Conservation (phyloP, 2,888 invertebrate species). For the Troides oblongomaculatus region DNA sequence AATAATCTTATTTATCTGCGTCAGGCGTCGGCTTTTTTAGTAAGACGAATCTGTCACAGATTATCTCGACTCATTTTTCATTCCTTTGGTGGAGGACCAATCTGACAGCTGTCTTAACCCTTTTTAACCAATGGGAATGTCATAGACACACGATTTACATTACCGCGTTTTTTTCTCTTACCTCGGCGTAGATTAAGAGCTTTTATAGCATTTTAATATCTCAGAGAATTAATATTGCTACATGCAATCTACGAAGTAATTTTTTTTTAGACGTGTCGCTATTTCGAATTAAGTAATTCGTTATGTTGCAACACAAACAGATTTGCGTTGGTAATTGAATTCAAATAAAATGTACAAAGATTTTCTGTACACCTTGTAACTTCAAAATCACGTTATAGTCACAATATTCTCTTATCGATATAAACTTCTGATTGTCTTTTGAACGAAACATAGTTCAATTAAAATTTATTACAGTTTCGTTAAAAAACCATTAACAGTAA, state of each 20-base stretch:
- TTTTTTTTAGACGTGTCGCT: slow-evolving; percentile 23
- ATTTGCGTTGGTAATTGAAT: slow-evolving; percentile 26
- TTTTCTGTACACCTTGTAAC: background rate
- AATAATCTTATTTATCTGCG: slow-evolving; percentile 76
- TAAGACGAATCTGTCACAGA: slow-evolving; percentile 78
- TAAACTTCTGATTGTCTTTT: too few relatives aligned
- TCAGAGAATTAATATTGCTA: slow-evolving; percentile 26
- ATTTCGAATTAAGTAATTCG: slow-evolving; percentile 26
- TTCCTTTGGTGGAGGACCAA: slow-evolving; percentile 71
- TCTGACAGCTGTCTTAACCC: slow-evolving; percentile 79
- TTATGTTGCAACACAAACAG: slow-evolving; percentile 25
- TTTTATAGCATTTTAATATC: slow-evolving; percentile 30
- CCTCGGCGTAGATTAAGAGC: slow-evolving; percentile 31
- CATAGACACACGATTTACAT: slow-evolving; percentile 71
- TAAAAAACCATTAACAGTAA: slow-evolving; percentile 9
- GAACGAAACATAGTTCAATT: too few relatives aligned
- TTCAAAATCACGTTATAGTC: too few relatives aligned
- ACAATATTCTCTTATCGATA: too few relatives aligned
- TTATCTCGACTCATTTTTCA: slow-evolving; percentile 73
- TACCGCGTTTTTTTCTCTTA: slow-evolving; percentile 51
- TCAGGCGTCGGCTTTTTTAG: slow-evolving; percentile 74
- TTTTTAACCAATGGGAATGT: slow-evolving; percentile 78
- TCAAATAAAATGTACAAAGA: slow-evolving; percentile 5
- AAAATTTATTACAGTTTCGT: background rate
- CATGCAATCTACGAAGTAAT: slow-evolving; percentile 28